Base-by-base conservation (phyloP, 2,888 invertebrate genomes). In the Chirona hameri region DNA sequence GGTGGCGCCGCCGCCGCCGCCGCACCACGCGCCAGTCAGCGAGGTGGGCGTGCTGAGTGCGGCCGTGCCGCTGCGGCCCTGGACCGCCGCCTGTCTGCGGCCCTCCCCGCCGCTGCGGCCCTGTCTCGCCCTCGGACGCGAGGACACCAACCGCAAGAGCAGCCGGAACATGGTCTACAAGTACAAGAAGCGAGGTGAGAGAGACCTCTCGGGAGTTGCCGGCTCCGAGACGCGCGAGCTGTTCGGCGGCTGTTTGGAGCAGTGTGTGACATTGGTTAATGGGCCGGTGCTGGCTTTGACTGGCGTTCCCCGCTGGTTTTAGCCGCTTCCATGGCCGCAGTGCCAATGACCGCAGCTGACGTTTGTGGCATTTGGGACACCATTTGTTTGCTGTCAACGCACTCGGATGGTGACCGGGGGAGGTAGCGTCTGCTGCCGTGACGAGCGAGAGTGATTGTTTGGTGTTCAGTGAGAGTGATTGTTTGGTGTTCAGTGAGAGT, bases 101-200 rank as follows among this genome's bases (percentile, higher is more conserved):
- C 96, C 97, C 81, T 93, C 96, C 85, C 95, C 96, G 84, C 97
- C 97, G 57, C 90, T 95, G 85, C 91, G 96, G 86, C 94, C 94
- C 85, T 90, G 92, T 86, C 91, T 94, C 86, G 92, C 92, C 85
- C 90, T 92, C 87, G 90, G 91, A 82, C 91, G 91, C 86, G 90
- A 90, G 69, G 89, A 89, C 84, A 84, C 84, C n/a, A 83, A 83
- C 82, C 83, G 85, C 18, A 83, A 84, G 60, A 83, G 85, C 79
- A 83, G 79, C 79, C n/a, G 79, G 29, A 48, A 52, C 52, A 80
- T 80, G 79, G 79, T 52, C 48, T 80, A 80, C 79, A 48, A 52
- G 52, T 52, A 80, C 79, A 80, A 52, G 52, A 80, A 80, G 29
- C 48, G 79, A 52, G 48, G 79, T 80, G 52, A 12, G 76, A 24